Evolutionary conservation across 2,113 vertebrate species (phyloP), one percentile per base, ranked within the genome.

Genomic region (Elephantulus edwardii): DNA sequence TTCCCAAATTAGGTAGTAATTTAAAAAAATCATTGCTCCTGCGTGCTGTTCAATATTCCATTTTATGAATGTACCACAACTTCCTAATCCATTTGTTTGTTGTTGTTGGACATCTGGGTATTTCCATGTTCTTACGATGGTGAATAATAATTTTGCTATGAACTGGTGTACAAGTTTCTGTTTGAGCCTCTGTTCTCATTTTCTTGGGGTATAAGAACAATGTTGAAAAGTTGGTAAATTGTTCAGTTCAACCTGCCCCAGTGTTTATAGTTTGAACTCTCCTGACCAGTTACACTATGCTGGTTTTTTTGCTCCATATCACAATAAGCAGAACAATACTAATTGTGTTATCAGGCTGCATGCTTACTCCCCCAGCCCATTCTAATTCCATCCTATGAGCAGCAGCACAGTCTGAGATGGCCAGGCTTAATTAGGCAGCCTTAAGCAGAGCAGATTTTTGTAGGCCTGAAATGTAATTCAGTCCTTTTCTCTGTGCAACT

Each of bases 401-500:
- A 80, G 64, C 78, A 40, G 26, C 83, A 77, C 48, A 90, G 38
- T 86, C 93, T 8, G 26, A 93, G 91, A 64, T 93, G 95, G 85
- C 81, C 76, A 30, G 92, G 91, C 66, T 40, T 64, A 95, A 86
- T 50, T 86, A 91, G 40, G 7, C 8, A 3, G 82, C 72, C 83
- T 96, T 90, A 83, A 86, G 70, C 44, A n/a, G 74, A 90, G 79
- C 90, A 93, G 72, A 84, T 90, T 95, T n/a, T 93, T 66, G 64
- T 83, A 89, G 83, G 78, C 87, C 78, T 70, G 70, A 93, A 48
- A 40, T 95, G 78, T 93, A 96, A 95, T 95, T 92, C 95, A 94
- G 92, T 94, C 42, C 8, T 94, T 92, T 96, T 90, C 83, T 94
- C 94, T 95, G 93, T 88, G 90, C 86, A 81, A 76, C 83, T 95